phyloP scores from a whole-genome alignment of 2,888 invertebrate species.

The Lochmaea capreae region DNA sequence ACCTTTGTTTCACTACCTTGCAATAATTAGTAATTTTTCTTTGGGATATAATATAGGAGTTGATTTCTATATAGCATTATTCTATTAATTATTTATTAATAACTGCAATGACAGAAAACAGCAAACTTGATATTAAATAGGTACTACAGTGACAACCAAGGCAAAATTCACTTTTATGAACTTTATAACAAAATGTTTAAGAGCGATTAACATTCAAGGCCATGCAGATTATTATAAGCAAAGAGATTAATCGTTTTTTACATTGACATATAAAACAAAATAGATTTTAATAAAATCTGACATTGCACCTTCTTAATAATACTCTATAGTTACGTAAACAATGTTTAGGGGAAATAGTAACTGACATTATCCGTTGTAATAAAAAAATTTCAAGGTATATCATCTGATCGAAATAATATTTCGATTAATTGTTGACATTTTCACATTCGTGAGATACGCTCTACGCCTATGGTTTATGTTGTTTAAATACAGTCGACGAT shows the following conservation, averaged over 20 bases:
- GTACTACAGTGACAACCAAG: not conserved
- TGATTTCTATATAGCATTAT: no score
- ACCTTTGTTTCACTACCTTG: no score
- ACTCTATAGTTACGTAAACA: not conserved
- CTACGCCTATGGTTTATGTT: no score
- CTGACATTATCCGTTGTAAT: no score
- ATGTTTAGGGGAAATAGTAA: no score
- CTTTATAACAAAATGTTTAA: not conserved
- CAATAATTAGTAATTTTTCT: no score
- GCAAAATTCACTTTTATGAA: conserved; percentile 2
- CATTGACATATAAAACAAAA: conserved; percentile 1
- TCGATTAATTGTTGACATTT: no score
- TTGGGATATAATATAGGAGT: no score
- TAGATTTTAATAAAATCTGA: not conserved
- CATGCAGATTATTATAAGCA: not conserved
- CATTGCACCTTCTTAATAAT: not conserved
- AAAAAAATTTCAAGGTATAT: no score
- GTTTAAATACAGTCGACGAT: no score
- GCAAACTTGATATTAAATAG: not conserved
- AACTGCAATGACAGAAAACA: not conserved
- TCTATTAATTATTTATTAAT: not conserved
- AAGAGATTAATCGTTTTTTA: not conserved
- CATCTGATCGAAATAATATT: no score
- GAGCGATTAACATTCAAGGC: not conserved
- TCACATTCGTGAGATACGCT: no score